Evolutionary conservation across 2,113 vertebrate genomes (phyloP).

Genomic region (Pseudonaja textilis): DNA sequence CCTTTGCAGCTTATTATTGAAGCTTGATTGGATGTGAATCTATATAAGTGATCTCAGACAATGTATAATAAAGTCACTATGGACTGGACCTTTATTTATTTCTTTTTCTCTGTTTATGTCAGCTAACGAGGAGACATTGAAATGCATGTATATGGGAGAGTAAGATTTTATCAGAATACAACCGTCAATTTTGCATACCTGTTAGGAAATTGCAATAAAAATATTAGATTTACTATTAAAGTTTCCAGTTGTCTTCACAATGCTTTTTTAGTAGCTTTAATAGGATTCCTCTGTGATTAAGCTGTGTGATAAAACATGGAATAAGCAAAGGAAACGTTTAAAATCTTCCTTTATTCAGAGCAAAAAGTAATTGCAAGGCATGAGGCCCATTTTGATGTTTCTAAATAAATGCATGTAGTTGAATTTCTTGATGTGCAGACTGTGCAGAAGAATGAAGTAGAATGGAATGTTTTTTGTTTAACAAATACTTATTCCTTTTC

Average conservation of each 20-base stretch:
- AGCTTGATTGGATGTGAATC: not conserved
- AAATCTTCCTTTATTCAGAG: not conserved
- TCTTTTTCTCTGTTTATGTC: not conserved
- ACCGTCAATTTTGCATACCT: not conserved
- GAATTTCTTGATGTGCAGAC: not conserved
- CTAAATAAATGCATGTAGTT: not conserved
- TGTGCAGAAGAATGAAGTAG: not conserved
- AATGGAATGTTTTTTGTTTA: not conserved
- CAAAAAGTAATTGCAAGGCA: not conserved
- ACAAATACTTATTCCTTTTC: not conserved
- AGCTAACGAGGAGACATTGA: not conserved
- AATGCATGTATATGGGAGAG: not conserved
- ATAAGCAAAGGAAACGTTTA: not conserved
- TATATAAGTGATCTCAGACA: not conserved
- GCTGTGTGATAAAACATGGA: not conserved
- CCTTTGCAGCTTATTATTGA: not conserved
- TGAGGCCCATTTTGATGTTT: not conserved
- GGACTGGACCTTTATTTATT: not conserved
- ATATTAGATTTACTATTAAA: not conserved
- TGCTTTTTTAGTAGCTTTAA: not conserved
- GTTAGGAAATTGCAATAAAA: not conserved
- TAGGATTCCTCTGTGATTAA: not conserved
- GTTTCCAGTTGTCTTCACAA: not conserved
- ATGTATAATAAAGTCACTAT: not conserved
- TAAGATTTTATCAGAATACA: not conserved